Evolutionary conservation across 2,888 invertebrate species (phyloP), one percentile per base, ranked within the genome.

Genomic region (Phengaris arion): DNA sequence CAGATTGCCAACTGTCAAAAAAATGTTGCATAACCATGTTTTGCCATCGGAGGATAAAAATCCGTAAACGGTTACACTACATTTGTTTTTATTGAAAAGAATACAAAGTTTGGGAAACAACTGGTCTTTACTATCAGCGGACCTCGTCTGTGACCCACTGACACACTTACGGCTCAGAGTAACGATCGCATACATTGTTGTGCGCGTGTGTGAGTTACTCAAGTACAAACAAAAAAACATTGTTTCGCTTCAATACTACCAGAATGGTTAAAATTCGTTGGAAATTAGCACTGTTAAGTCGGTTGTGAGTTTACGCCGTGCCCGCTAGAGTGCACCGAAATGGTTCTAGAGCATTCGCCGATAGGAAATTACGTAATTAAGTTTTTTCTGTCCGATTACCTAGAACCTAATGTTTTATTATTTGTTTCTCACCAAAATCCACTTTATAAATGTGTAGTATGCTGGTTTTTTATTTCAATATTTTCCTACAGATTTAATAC

Each of bases 81-180:
- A 74, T 74, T 74, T 77, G 68, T 78, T 76, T 76, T 74, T 76
- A 75, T 77, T 76, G 75, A 83, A 84, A 83, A 83, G 80, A 83
- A 82, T 81, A 81, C 82, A 81, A 83, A 84, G 86, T 89, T 90
- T 88, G 84, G 87, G 86, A 87, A 89, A 88, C 86, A 85, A 87
- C 85, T 85, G 84, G 82, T 84, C 84, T 77, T 76, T 79, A 79
- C 78, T 82, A 83, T 82, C 83, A 81, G 80, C 76, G 79, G 79
- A 81, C 82, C 81, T 93, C 94, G 94, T 90, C 89, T 94, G 91
- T 95, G 95, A 94, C 95, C 95, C 85, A 95, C 92, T 95, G 94
- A 95, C 95, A 95, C 85, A 94, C 92, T 94, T 95, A 92, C 94
- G 94, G 93, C 85, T 81, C 87, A 85, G 86, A 87, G 86, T 86